Percentiles rank a stretch among this genome's conserved stretches.
Evolutionary conservation across 2,113 vertebrate genomes (phyloP).

Genomic region (Anarrhichthys ocellatus): DNA sequence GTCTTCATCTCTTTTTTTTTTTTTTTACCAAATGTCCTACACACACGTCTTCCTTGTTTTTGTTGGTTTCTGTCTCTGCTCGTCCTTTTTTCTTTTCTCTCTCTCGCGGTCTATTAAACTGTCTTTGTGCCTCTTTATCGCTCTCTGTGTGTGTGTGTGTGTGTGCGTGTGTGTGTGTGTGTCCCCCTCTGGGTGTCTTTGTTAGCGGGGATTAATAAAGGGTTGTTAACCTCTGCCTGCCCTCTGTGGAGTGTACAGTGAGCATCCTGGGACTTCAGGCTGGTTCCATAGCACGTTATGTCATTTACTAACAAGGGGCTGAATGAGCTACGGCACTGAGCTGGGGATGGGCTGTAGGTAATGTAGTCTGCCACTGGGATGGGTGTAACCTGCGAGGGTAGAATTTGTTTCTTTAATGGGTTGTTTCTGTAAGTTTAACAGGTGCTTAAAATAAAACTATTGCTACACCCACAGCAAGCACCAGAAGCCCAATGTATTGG

Average conservation of each 20-base stretch:
- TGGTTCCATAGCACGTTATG: constrained; percentile 37
- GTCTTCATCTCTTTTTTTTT: constrained; percentile 4
- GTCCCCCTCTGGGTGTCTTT: constrained; percentile 51
- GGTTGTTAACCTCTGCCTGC: constrained; percentile 70
- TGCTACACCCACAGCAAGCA: neutral
- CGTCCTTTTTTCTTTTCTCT: neutral
- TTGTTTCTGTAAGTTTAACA: neutral
- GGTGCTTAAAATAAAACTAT: neutral
- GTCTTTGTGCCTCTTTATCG: constrained; percentile 28
- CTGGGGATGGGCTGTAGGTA: constrained; percentile 24
- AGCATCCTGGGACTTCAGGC: constrained; percentile 65
- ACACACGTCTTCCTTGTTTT: neutral
- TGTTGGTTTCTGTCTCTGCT: neutral
- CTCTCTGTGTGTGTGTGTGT: neutral
- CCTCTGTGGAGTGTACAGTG: constrained; percentile 56
- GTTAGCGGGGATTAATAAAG: constrained; percentile 71
- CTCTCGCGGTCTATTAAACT: neutral
- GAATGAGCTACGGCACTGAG: constrained; percentile 15
- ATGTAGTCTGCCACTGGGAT: constrained; percentile 1
- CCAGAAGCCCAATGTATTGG: neutral
- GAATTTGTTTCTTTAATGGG: neutral
- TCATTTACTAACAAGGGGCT: constrained; percentile 53
- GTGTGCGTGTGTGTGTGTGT: neutral
- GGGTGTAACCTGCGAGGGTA: constrained; percentile 3
- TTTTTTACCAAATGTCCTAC: neutral